phyloP scores from a whole-genome alignment of 2,113 vertebrate genomes.

The Pleuronectes platessa region DNA sequence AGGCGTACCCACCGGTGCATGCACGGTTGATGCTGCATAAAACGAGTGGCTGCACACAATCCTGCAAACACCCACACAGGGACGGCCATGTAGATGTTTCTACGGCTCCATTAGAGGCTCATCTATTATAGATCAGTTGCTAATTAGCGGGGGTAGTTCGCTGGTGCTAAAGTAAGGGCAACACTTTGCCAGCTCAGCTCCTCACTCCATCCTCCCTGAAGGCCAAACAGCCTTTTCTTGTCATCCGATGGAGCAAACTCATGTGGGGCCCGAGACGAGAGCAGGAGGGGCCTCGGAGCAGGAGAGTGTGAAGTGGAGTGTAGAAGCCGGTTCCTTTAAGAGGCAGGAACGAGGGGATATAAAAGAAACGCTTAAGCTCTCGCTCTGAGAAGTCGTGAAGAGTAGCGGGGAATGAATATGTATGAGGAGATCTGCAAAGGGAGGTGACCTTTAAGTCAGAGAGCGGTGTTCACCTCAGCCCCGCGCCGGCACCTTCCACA shows the following conservation, averaged over 20 bases:
- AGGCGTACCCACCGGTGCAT: constrained; percentile 12
- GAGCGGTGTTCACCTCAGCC: constrained; percentile 53
- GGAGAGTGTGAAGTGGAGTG: constrained; percentile 28
- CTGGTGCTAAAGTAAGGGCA: constrained; percentile 56
- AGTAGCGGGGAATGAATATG: constrained; percentile 58
- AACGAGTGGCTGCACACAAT: constrained; percentile 32
- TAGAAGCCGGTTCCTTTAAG: constrained; percentile 49
- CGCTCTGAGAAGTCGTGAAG: constrained; percentile 41
- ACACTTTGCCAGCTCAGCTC: constrained; percentile 33
- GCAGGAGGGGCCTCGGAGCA: constrained; percentile 1
- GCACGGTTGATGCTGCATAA: constrained; percentile 15
- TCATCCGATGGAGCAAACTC: constrained; percentile 29
- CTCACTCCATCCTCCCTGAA: constrained; percentile 38
- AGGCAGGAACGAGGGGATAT: constrained; percentile 43
- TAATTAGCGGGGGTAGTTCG: constrained; percentile 67
- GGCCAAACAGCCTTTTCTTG: constrained; percentile 44
- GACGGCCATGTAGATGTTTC: constrained; percentile 37
- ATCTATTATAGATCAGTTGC: constrained; percentile 72
- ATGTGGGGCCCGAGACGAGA: constrained; percentile 30
- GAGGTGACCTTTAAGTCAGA: constrained; percentile 23
- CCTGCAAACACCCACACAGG: constrained; percentile 33
- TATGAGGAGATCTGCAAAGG: constrained; percentile 54
- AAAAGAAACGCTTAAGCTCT: constrained; percentile 57
- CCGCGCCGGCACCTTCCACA: background rate
- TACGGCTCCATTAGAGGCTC: constrained; percentile 69